Evolutionary conservation across 2,888 invertebrate species (phyloP).

Genomic region (Zygothrica quintamaculata): DNA sequence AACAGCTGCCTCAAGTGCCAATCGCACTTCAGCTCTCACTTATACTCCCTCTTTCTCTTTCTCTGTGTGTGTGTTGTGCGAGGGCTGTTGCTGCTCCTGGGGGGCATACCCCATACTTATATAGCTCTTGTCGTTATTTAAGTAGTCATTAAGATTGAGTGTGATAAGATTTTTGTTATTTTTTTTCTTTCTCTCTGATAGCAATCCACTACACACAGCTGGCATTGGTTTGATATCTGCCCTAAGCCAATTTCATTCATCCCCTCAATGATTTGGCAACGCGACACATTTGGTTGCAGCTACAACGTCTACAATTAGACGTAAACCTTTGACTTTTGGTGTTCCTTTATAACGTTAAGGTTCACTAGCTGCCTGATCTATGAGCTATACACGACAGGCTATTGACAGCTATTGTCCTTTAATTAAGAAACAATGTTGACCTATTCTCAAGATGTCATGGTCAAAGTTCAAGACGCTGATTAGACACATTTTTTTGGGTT

Average conservation of each 20-base stretch:
- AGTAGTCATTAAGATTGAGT: conserved; percentile 76
- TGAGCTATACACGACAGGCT: conserved; percentile 33
- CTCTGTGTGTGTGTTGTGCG: conserved; percentile 13
- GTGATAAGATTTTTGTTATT: conserved; percentile 71
- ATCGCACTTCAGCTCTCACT: conserved; percentile 51
- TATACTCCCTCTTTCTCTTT: no score
- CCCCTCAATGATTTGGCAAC: not conserved
- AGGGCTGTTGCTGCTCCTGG: conserved; percentile 19
- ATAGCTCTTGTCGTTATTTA: conserved; percentile 70
- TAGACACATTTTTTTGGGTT: conserved; percentile 32
- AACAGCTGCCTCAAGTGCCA: conserved; percentile 58
- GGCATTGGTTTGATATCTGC: conserved; percentile 38
- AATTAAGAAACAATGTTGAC: conserved; percentile 79
- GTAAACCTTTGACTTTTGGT: conserved; percentile 54
- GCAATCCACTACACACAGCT: conserved; percentile 58
- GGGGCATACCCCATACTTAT: conserved; percentile 22
- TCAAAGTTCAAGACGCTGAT: conserved; percentile 60
- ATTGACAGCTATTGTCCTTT: conserved; percentile 76
- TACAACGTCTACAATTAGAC: conserved; percentile 46
- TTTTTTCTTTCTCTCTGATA: no score
- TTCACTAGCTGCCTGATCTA: conserved; percentile 3
- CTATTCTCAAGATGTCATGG: conserved; percentile 64
- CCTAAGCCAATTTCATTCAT: conserved; percentile 10
- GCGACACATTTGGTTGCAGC: not conserved
- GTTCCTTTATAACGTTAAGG: conserved; percentile 16